These are phyloP conservation scores for Telmatochromis sp. DNA, from an alignment of 2,113 vertebrate genomes.

Conservation along the genomic window DNA sequence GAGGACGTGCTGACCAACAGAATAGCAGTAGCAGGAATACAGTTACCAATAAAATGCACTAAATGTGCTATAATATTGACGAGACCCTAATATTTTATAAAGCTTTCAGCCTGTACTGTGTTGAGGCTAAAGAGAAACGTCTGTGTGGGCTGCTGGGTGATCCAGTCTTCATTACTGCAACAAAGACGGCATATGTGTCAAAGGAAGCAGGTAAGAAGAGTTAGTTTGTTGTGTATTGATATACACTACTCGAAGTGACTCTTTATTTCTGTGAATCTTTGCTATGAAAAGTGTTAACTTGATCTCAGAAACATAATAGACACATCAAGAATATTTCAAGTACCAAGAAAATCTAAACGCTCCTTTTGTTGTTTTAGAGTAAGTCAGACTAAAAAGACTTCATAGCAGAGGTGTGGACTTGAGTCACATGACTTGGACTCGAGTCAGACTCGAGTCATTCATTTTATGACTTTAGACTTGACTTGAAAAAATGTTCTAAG, in stretches of 20 bases:
- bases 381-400: not conserved
- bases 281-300: not conserved
- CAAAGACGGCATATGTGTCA: not conserved
- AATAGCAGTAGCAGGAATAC: not conserved
- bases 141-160: not conserved
- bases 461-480: accelerated
- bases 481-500: too few relatives aligned
- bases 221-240: not conserved
- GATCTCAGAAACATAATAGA: not conserved
- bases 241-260: not conserved
- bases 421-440: too few relatives aligned
- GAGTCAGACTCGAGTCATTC: too few relatives aligned
- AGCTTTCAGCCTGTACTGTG: not conserved
- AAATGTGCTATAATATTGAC: not conserved
- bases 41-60: not conserved
- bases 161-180: not conserved
- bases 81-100: not conserved
- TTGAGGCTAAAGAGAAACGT: accelerated
- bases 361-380: not conserved
- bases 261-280: not conserved
- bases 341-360: not conserved
- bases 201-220: not conserved
- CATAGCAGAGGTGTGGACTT: too few relatives aligned
- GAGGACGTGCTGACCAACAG: not conserved
- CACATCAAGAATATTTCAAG: not conserved